Evolutionary conservation across 2,888 invertebrate genomes (phyloP), one percentile per base, ranked within the genome.

Genomic region (Beris chalybata): DNA sequence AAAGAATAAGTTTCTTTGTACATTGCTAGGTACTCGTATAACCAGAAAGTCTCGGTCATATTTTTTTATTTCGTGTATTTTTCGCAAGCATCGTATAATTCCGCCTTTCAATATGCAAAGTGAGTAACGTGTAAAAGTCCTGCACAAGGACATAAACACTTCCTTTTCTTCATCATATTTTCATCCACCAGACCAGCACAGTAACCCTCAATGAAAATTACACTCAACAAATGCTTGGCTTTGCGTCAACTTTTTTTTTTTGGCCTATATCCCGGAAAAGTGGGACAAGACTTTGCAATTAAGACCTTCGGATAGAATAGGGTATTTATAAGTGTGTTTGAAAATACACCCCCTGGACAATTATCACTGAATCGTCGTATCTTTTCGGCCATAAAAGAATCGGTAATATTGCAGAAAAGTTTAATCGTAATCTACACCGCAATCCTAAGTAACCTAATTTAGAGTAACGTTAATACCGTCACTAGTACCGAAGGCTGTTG

Each of bases 381-480:
- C 9, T 12, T 48, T 48, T 48, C 48, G 48, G 4, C n/a, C 48
- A n/a, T 48, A 15, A 48, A 48, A 48, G 44, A 48, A 48, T 48
- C 48, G 12, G 12, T 55, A 32, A 32, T 13, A 11, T 5, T 30
- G 32, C 4, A 11, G 55, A 32, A 13, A 56, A 56, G 43, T 15
- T 56, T 56, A 5, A 44, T 29, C 15, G 43, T 31, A 7, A 7
- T 29, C 44, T 22, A 13, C 11, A 43, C 56, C 56, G 22, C 13
- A 56, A 56, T 56, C 56, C 15, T 44, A 44, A 44, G 12, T 11
- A 56, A 56, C 15, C 56, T 44, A 44, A 56, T 56, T 56, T 44
- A 22, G 22, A 44, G 44, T 29, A 15, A 11, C 43, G 56, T 22
- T 56, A 56, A 56, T 44, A 43, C 56, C 44, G 29, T 22, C 22